Base-by-base conservation (phyloP, 2,888 invertebrate species). In the Perizoma flavofasciatum region DNA sequence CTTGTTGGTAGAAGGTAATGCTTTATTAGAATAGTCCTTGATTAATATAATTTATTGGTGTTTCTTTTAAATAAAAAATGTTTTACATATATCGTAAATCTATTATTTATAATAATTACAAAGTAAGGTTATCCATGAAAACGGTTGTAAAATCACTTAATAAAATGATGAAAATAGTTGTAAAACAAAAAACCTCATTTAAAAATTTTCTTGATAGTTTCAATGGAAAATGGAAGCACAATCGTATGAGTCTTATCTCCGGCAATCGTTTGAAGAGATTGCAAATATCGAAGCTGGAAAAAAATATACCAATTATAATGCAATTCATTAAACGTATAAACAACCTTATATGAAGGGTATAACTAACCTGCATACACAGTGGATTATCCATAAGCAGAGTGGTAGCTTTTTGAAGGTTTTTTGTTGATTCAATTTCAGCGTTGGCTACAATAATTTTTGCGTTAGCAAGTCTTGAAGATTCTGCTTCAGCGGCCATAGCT, bases 191-290 rank as follows among this genome's bases (percentile, higher is more conserved):
- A 33, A 32, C 4, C 6, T 59, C 43, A 57, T 62, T 60, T 67
- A 47, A 80, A 74, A 37, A 84, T 88, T 52, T 89, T 86, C 49
- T 92, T 75, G 6, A 94, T 61, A 54, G 93, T 87, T 68, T 97
- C 97, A 74, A 96, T 93, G 2, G 97, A 97, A 68, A 97, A 86
- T 1, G 98, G 98, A 84, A 98, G 96, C 10, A 98, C 95, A 69
- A 98, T 96, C 0, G 97, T 98, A 0, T 97, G 97, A 75, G 97
- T 97, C 84, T 96, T 96, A 80, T 97, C 97, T 0, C 96, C 95
- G 0, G 97, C 95, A 74, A 98, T 97, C 75, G 95, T 95, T 87
- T 94, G 97, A 62, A 98, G 86, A 0, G 98, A 97, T 92, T 98
- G 97, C 65, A 97, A 88, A 83, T 96, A 96, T 47, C 96, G 93